phyloP scores from a whole-genome alignment of 2,888 invertebrate species.

The Phlogophora meticulosa region DNA sequence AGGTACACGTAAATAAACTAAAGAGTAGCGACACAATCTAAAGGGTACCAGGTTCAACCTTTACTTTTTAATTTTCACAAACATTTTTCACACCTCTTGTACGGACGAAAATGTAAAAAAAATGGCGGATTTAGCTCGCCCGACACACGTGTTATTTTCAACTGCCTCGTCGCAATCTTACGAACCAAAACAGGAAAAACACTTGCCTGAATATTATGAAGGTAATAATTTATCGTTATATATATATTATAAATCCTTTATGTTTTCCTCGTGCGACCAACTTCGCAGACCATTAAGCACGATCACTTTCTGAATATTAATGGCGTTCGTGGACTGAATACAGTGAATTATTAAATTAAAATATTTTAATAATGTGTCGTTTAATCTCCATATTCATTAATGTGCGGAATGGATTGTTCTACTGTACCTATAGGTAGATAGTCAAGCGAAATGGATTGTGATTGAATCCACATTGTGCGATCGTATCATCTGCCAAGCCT shows the following conservation, averaged over 20 bases:
- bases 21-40: no score
- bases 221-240: slow-evolving; percentile 1
- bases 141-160: rapidly evolving
- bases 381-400: slow-evolving; percentile 37
- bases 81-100: no score
- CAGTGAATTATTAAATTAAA: slow-evolving; percentile 41
- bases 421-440: neutral
- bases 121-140: no score
- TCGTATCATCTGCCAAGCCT: no score
- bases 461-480: neutral
- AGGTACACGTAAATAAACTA: no score
- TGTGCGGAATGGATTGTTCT: neutral
- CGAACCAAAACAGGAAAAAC: slow-evolving; percentile 4
- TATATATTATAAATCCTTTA: no score
- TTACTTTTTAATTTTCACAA: no score
- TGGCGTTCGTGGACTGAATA: slow-evolving; percentile 40
- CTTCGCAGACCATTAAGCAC: slow-evolving; percentile 40
- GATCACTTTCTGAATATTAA: slow-evolving; percentile 49
- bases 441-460: neutral
- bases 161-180: neutral
- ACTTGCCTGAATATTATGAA: neutral
- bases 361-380: slow-evolving; percentile 25
- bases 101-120: no score
- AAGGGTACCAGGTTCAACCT: no score
- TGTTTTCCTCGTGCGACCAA: slow-evolving; percentile 31